Evolutionary conservation across 2,888 invertebrate species (phyloP).

Genomic region (Amorpha juglandis): DNA sequence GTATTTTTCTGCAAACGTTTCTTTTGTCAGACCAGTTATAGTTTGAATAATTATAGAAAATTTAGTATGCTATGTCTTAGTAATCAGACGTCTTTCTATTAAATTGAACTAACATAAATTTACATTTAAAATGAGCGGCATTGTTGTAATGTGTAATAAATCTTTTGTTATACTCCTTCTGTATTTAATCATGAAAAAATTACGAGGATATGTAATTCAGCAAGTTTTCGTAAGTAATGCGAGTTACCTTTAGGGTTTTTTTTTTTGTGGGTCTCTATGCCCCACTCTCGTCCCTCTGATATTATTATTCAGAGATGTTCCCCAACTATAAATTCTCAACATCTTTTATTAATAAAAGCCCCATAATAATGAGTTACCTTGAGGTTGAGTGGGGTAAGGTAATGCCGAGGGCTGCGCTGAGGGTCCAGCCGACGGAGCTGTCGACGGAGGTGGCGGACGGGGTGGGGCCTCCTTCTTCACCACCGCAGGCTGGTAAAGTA

Average conservation of each 20-base stretch:
- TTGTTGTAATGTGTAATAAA: not conserved
- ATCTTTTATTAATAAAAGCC: too few relatives aligned
- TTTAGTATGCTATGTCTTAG: conserved; percentile 20
- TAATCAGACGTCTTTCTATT: conserved; percentile 17
- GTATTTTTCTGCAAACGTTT: not conserved
- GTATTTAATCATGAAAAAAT: too few relatives aligned
- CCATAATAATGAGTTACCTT: conserved; percentile 78
- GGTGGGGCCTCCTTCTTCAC: conserved; percentile 56
- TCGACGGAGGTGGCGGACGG: conserved; percentile 51
- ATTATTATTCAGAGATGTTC: too few relatives aligned
- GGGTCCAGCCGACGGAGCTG: conserved; percentile 52
- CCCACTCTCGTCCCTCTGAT: too few relatives aligned
- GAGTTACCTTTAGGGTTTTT: conserved; percentile 85
- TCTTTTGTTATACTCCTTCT: too few relatives aligned
- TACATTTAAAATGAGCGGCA: conserved; percentile 12
- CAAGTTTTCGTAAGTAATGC: not conserved
- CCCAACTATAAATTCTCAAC: too few relatives aligned
- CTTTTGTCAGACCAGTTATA: conserved; percentile 2
- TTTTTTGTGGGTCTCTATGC: too few relatives aligned
- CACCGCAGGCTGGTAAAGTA: conserved; percentile 45
- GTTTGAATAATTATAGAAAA: conserved; percentile 14
- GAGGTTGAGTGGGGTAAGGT: conserved; percentile 89
- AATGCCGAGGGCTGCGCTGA: conserved; percentile 71
- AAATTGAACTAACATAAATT: conserved; percentile 20
- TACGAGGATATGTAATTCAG: not conserved